Percentiles rank a stretch among this genome's conserved stretches.
Conservation (phyloP, 2,797 vertebrate genomes). For the Poecilia velifera region DNA sequence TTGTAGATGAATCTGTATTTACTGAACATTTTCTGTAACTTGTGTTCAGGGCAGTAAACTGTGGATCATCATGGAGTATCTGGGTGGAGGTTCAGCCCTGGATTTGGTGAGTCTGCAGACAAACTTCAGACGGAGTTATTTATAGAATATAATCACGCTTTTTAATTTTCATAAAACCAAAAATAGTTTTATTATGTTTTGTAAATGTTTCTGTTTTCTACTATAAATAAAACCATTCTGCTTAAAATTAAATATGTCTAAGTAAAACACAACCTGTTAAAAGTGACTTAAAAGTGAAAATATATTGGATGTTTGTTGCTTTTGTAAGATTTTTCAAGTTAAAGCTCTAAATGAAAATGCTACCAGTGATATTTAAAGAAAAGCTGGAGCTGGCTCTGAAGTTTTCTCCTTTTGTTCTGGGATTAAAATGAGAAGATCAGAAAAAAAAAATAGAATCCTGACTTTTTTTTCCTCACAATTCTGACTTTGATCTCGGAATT, state of each 20-base stretch:
- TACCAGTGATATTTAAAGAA: background rate
- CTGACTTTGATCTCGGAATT: too few species aligned
- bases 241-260: background rate
- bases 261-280: background rate
- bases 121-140: background rate
- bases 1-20: background rate
- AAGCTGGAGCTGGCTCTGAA: background rate
- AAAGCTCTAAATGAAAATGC: background rate
- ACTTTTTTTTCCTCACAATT: too few species aligned
- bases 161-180: background rate
- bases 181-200: background rate
- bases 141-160: background rate
- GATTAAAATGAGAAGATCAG: background rate
- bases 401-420: background rate
- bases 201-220: background rate
- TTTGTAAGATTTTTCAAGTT: background rate
- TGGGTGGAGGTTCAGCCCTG: constrained; percentile 92
- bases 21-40: background rate
- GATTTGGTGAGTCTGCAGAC: constrained; percentile 84
- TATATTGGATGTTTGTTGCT: background rate
- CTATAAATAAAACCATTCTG: background rate
- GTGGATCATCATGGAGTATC: constrained; percentile 97
- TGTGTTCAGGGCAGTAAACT: constrained; percentile 88
- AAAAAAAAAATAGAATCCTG: too few species aligned
- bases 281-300: background rate